These are phyloP conservation scores for Ruditapes philippinarum DNA, from an alignment of 1,140 invertebrate species.

Conservation along the genomic window DNA sequence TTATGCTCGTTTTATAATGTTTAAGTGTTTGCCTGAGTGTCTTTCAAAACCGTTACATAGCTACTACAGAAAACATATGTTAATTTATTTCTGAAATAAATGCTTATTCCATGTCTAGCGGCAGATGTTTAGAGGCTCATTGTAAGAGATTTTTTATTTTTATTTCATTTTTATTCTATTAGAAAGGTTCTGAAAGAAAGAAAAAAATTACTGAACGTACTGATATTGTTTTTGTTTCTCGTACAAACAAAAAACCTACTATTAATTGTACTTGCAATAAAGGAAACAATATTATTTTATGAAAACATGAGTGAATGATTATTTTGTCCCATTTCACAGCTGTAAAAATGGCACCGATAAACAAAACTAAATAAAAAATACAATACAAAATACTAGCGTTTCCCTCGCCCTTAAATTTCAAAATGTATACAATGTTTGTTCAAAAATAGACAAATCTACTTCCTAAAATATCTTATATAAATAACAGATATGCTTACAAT, in stretches of 20 bases:
- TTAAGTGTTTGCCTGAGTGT: background rate
- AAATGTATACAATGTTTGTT: too few species aligned
- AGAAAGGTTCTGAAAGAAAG: background rate
- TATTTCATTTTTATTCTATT: background rate
- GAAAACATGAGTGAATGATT: background rate
- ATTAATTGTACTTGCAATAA: background rate
- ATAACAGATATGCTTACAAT: too few species aligned
- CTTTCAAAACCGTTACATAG: conserved; percentile 19
- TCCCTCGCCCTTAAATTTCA: too few species aligned
- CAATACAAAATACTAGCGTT: too few species aligned
- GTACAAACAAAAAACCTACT: background rate
- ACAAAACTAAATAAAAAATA: too few species aligned
- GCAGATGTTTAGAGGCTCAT: background rate
- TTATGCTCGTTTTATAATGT: conserved; percentile 38
- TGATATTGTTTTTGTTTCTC: background rate
- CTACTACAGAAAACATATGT: conserved; percentile 22
- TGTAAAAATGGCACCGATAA: too few species aligned
- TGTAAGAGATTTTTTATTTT: background rate
- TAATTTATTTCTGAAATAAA: conserved; percentile 46
- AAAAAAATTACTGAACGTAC: too few species aligned
- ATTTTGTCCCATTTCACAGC: too few species aligned
- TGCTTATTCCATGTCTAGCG: conserved; percentile 7
- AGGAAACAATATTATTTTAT: background rate
- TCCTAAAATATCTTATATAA: too few species aligned
- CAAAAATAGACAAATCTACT: too few species aligned